These are phyloP conservation scores for Caenorhabditis briggsae DNA, from an alignment of 1,140 invertebrate species.

Conservation along the genomic window DNA sequence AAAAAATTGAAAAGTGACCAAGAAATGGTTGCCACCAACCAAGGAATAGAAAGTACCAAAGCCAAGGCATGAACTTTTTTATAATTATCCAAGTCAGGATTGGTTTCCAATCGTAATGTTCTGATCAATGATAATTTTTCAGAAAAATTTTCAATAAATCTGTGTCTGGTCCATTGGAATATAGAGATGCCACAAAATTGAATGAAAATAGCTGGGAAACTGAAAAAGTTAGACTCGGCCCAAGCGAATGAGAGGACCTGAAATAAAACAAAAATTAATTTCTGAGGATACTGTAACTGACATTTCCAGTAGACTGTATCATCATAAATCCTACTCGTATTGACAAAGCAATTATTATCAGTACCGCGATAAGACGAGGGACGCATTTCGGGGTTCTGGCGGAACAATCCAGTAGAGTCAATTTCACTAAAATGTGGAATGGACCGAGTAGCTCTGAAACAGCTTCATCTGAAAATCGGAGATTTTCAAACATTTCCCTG, in stretches of 20 bases:
- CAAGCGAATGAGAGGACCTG: constrained; percentile 2
- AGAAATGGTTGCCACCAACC: not conserved
- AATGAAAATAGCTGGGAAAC: not conserved
- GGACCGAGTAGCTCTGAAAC: not conserved
- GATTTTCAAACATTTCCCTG: not conserved
- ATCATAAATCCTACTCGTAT: constrained; percentile 9
- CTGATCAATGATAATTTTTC: not conserved
- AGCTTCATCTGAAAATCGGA: not conserved
- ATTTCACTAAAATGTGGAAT: not conserved
- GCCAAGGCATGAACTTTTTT: not conserved
- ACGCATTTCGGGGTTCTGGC: not conserved
- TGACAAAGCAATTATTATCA: not conserved
- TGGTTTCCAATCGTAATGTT: not conserved
- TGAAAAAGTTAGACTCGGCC: constrained; percentile 14
- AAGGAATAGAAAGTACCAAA: not conserved
- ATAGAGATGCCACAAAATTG: not conserved
- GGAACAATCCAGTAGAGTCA: not conserved
- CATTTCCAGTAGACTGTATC: not conserved
- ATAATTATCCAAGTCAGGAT: not conserved
- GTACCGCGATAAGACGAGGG: not conserved
- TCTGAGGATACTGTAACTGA: not conserved
- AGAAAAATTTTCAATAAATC: not conserved
- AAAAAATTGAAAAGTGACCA: not conserved
- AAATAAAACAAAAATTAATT: not conserved
- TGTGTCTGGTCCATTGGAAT: not conserved